Conservation (phyloP, 2,113 vertebrate species). For the Sminthopsis crassicaudata region DNA sequence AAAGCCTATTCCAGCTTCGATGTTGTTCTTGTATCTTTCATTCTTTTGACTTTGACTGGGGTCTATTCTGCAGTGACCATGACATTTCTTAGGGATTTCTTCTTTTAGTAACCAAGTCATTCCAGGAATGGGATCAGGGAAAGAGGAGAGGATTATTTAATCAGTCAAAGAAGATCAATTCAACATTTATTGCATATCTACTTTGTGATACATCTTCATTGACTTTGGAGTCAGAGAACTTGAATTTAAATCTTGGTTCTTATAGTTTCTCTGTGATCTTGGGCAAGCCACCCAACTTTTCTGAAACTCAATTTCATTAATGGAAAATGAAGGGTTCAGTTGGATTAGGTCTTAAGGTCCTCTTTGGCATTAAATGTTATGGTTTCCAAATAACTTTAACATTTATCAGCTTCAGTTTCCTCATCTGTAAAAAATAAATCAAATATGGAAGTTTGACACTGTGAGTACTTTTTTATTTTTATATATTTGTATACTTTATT, state of each 20-base stretch:
- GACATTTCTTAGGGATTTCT: background rate
- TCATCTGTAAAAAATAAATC: background rate
- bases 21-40: background rate
- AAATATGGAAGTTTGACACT: background rate
- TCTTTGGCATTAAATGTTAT: background rate
- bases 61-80: background rate
- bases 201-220: background rate
- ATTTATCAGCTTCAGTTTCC: background rate
- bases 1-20: background rate
- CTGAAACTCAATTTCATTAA: background rate
- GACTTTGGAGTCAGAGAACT: background rate
- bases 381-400: background rate
- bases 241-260: background rate
- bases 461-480: background rate
- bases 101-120: background rate
- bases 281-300: background rate
- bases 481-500: background rate
- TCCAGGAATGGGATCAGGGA: background rate
- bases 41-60: background rate
- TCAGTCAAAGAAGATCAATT: background rate
- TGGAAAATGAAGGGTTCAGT: background rate
- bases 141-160: background rate
- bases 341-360: background rate
- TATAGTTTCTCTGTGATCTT: background rate
- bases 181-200: background rate